Base-by-base conservation (phyloP, 2,797 vertebrate species). In the Pangasius larnaudii region DNA sequence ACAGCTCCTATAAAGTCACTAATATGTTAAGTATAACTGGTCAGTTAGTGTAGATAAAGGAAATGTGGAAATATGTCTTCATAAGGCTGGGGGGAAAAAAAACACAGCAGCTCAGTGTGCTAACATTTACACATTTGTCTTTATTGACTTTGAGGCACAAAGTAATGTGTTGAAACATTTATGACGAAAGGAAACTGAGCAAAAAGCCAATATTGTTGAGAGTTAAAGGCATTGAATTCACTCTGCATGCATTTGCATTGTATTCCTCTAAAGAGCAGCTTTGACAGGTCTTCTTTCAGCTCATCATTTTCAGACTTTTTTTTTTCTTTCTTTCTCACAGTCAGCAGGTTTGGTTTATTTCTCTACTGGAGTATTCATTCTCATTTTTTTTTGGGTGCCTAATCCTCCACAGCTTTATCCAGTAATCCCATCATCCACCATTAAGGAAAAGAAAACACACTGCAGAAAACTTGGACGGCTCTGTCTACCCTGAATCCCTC, bases 341-440 rank as follows among this genome's bases (percentile, higher is more conserved):
- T 74, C 39, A 74, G 71, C 71, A 46, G 71, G 39, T 74, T 74
- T 69, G 67, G 67, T 69, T 69, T 19, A 33, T 36, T 69, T 36
- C 67, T 69, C 67, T 69, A 69, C 33, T 19, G 39, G 71, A 74
- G 42, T 24, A 7, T 33, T 18, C 18, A 7, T 72, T 19, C 36
- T 72, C 18, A 42, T n/a, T n/a, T 72, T 42, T 71, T 22, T 3
- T 16, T 4, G 53, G 4, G 33, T 71, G 11, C 19, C 36, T 74
- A 49, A 77, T 77, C 74, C 74, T 27, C 24, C 67, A 39, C 7
- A 36, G 67, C 33, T 71, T 71, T 36, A 71, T 71, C 33, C 71
- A 42, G 39, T 77, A 77, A 77, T 77, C 74, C 74, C 46, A n/a
- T 51, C 74, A 77, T 77, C 46, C 74, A 2, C 74, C 24, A 77